Base-by-base conservation (phyloP, 2,888 invertebrate species). In the Caenorhabditis doughertyi region DNA sequence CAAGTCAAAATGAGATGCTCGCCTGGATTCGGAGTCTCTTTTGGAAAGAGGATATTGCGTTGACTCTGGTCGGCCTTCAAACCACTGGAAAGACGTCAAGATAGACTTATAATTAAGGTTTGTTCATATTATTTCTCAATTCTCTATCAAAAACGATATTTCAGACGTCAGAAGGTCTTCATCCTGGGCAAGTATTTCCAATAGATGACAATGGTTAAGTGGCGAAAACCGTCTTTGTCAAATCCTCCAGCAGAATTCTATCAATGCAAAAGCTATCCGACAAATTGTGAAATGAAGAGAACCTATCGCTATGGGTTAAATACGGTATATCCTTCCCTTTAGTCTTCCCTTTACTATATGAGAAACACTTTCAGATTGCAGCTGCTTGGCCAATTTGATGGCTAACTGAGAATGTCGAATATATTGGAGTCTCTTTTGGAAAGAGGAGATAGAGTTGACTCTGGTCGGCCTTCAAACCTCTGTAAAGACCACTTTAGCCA, bases 1-100 rank as follows among this genome's bases (percentile, higher is more conserved):
- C n/a, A n/a, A n/a, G n/a, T n/a, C n/a, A n/a, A n/a, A 98, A 98
- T 94, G 95, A 97, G 93, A 96, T 99, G 93, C 94, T 99, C 93
- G 98, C 99, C 94, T 99, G 99, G 99, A 96, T 99, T 93, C 96
- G 97, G 94, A 97, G 97, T 92, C 95, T 99, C 89, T 99, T 99
- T 93, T 99, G 99, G 99, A 99, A 99, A 94, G 98, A 99, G 93
- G 99, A 99, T 94, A 99, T 99, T 98, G 99, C 99, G 94, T 94
- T 99, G 91, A 99, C 99, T 47, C 94, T 99, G 89, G 98, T 99
- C 90, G 99, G 99, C 85, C 94, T 99, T 90, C 99, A 99, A 93
- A 97, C 97, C 93, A 98, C 98, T 49, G 99, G 99, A 89, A 99
- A 99, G 94, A 99, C 99, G 98, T n/a, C n/a, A n/a, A n/a, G n/a